Evolutionary conservation across 30 jellyfish, hydroid and myxozoan species (phyloP), one percentile per base, ranked within the genome.

Genomic region (Mastigias papua): DNA sequence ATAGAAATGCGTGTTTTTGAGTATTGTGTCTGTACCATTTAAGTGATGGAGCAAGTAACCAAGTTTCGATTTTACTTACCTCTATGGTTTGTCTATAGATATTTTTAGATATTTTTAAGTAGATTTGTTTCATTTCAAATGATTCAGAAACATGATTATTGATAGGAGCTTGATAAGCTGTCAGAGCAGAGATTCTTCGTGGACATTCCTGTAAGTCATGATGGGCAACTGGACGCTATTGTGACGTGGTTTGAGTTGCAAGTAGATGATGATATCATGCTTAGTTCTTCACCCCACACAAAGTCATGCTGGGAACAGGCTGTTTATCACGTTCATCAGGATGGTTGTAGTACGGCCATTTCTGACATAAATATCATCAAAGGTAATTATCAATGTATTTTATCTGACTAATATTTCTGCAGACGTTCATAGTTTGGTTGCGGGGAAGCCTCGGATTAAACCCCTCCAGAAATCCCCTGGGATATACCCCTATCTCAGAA

Each of bases 221-320:
- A 54, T n/a, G 98, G 98, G 16, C 33, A 9, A 10, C 65, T 80
- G 2, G 97, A 93, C 80, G 97, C 93, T 28, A 76, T 93, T 76
- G 91, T 73, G 48, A 86, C 78, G 10, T 93, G 95, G 90, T 93
- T 93, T 66, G 91, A 69, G 49, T 49, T 93, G 78, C 83, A 93
- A 26, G 82, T 93, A 4, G 97, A 77, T 62, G 95, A 88, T 11
- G 67, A 69, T 2, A 76, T 76, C 23, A 25, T 20, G 34, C 30
- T 93, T 29, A 28, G 50, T 62, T 37, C 97, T 5, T 68, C 92
- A 37, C 98, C 98, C 0, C 74, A 46, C 13, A 26, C 88, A 30
- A 94, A 67, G 23, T 86, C 97, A 23, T 93, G 98, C 63, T 93
- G 98, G 98, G 97, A 93, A 67, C 98, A 93, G 57, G 98, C 98